Conservation (phyloP, 2,797 vertebrate genomes). For the Gallinago solitaria region DNA sequence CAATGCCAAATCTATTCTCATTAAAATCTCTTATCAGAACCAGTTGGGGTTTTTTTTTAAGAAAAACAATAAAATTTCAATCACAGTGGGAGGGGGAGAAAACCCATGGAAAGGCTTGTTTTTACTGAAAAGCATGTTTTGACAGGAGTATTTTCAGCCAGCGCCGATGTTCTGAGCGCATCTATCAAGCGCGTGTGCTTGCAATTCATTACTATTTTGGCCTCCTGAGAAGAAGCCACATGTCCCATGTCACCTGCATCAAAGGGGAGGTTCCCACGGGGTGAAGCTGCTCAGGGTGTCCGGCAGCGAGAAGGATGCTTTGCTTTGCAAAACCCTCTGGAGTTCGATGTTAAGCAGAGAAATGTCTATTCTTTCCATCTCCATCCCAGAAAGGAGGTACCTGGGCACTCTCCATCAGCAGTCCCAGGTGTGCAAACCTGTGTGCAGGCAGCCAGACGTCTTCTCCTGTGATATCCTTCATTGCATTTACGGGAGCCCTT, state of each 20-base stretch:
- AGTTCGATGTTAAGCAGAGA: neutral
- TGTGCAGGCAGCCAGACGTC: neutral
- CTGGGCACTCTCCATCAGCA: fast-evolving
- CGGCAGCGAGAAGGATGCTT: neutral
- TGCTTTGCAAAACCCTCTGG: neutral
- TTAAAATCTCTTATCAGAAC: neutral
- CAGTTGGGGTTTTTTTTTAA: neutral
- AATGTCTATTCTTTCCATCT: neutral
- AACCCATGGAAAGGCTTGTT: neutral
- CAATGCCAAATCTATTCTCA: neutral
- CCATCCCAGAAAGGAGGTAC: neutral
- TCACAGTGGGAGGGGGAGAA: neutral
- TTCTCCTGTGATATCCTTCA: neutral
- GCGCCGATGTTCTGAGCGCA: neutral
- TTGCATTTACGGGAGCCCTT: fast-evolving
- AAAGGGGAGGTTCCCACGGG: fast-evolving
- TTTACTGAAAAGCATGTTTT: neutral
- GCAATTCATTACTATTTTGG: neutral
- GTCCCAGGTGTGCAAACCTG: neutral
- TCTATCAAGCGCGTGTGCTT: neutral
- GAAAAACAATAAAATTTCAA: neutral
- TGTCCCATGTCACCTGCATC: neutral
- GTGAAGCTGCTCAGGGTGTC: neutral
- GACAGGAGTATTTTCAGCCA: neutral
- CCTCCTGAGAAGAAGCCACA: fast-evolving